Conservation (phyloP, 2,113 vertebrate genomes). For the Myotis yumanensis region DNA sequence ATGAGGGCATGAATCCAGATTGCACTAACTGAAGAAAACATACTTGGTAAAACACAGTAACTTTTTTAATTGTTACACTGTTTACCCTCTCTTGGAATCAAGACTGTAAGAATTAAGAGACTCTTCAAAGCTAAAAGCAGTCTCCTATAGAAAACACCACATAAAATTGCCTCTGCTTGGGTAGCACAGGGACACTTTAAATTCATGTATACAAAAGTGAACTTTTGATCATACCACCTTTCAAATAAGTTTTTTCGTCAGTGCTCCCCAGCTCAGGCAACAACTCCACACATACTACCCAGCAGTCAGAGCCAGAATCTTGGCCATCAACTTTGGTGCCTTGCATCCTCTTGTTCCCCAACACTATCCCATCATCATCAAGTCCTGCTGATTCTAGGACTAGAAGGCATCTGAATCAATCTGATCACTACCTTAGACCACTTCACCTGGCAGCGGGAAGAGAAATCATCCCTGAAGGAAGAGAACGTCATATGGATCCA, state of each 20-base stretch:
- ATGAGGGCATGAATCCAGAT: conserved; percentile 42
- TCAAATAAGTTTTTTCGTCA: neutral
- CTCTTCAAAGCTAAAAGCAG: neutral
- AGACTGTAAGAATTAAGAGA: neutral
- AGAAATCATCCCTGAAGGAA: neutral
- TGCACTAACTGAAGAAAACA: conserved; percentile 67
- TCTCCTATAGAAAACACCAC: neutral
- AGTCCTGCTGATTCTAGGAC: neutral
- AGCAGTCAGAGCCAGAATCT: neutral
- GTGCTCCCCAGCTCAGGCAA: neutral
- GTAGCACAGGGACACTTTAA: neutral
- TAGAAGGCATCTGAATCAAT: neutral
- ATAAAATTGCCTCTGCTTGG: neutral
- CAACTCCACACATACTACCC: neutral
- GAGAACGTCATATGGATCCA: accelerated
- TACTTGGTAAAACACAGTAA: conserved; percentile 48
- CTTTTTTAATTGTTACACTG: conserved; percentile 57
- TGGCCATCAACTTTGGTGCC: neutral
- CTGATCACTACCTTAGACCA: too few species aligned
- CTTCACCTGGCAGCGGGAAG: neutral
- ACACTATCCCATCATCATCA: neutral
- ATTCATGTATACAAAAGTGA: neutral
- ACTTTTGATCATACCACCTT: neutral
- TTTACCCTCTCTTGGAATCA: conserved; percentile 37
- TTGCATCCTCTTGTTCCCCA: neutral